Conservation (phyloP, 1,140 invertebrate species). For the Diprion similis region DNA sequence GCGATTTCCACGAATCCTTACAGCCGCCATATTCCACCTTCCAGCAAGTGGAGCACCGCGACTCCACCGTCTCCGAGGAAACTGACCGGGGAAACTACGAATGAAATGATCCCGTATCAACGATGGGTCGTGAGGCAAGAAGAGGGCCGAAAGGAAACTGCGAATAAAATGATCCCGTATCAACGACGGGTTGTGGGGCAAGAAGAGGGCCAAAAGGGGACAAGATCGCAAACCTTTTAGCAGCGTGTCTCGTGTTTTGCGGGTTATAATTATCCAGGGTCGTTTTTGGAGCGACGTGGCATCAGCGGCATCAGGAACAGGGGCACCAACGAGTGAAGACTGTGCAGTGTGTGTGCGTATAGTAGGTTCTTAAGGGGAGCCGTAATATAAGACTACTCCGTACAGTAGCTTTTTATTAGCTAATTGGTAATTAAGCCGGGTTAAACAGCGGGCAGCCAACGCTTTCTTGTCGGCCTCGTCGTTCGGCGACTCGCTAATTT, state of each 20-base stretch:
- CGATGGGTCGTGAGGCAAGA: background rate
- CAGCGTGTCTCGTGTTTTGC: conserved; percentile 44
- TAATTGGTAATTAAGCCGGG: conserved; percentile 58
- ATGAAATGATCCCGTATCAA: background rate
- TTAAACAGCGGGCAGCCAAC: conserved; percentile 52
- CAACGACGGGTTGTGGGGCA: background rate
- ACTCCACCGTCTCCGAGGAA: too few relatives aligned
- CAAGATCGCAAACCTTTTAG: conserved; percentile 29
- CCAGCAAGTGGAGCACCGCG: too few relatives aligned
- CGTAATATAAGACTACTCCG: conserved; percentile 40
- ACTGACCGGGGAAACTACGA: too few relatives aligned
- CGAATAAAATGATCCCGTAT: background rate
- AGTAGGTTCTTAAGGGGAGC: conserved; percentile 32
- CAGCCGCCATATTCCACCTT: conserved; percentile 12
- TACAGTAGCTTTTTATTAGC: conserved; percentile 53
- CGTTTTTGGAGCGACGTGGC: conserved; percentile 7
- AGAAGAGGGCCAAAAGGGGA: background rate
- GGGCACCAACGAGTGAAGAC: conserved; percentile 13
- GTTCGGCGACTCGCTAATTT: conserved; percentile 53
- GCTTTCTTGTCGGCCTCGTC: conserved; percentile 49
- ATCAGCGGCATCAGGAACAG: background rate
- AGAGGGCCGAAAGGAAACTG: too few relatives aligned
- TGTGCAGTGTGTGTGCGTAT: background rate
- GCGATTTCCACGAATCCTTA: too few relatives aligned
- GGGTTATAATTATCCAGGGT: conserved; percentile 55